phyloP scores from a whole-genome alignment of 64 coral and sea anemone genomes.

The Trachythela sp. region DNA sequence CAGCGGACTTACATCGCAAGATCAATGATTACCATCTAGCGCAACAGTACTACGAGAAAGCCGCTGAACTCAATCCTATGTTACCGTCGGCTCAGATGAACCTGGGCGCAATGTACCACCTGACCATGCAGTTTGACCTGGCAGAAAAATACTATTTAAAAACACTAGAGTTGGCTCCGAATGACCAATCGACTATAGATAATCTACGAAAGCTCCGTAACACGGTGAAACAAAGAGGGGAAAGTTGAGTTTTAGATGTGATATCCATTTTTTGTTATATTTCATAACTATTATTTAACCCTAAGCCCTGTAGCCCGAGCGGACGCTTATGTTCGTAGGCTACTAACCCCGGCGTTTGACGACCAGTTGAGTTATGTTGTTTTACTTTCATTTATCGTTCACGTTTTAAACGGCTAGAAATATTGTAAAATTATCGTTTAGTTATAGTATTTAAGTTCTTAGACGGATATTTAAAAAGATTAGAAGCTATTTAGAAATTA shows the following conservation, averaged over 20 bases:
- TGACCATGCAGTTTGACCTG: not conserved
- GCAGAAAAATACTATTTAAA: not conserved
- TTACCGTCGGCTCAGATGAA: conserved; percentile 20
- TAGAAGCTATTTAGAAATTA: too few species aligned
- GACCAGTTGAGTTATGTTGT: too few species aligned
- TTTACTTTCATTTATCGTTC: too few species aligned
- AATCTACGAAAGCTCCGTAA: not conserved
- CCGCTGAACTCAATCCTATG: not conserved
- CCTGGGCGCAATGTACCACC: conserved; percentile 1
- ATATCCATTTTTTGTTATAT: not conserved
- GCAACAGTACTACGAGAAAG: not conserved
- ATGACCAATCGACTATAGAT: not conserved
- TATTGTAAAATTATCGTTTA: too few species aligned
- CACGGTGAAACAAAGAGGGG: not conserved
- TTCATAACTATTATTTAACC: not conserved
- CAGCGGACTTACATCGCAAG: not conserved
- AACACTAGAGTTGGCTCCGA: conserved; percentile 10
- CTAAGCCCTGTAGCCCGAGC: too few species aligned
- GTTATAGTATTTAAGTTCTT: too few species aligned
- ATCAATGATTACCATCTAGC: not conserved
- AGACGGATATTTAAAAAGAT: too few species aligned
- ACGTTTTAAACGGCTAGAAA: too few species aligned
- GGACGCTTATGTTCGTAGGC: too few species aligned
- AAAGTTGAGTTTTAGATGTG: not conserved
- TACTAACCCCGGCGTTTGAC: too few species aligned